These are phyloP conservation scores for Sardina pilchardus DNA, from an alignment of 2,113 vertebrate species.

Conservation along the genomic window DNA sequence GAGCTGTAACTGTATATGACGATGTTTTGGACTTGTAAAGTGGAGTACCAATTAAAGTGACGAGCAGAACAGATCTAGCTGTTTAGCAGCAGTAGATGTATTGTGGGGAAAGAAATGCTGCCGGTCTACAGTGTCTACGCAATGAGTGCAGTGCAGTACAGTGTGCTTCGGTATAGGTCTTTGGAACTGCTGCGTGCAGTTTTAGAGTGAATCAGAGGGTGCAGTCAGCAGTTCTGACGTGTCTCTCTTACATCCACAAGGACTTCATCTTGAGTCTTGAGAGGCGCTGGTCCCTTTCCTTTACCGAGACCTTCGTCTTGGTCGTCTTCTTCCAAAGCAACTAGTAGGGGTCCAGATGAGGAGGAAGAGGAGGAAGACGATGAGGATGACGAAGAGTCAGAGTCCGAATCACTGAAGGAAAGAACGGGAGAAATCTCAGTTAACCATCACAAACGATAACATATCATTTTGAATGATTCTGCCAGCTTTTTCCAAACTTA, in stretches of 20 bases:
- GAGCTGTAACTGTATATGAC: not conserved
- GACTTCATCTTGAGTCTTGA: conserved; percentile 9
- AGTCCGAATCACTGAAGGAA: not conserved
- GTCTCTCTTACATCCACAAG: not conserved
- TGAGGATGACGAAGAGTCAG: not conserved
- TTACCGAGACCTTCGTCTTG: not conserved
- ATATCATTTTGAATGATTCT: no score
- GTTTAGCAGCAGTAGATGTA: no score
- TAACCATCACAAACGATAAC: not conserved
- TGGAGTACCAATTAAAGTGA: not conserved
- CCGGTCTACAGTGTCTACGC: no score
- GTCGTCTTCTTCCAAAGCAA: not conserved
- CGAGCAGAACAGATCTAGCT: no score
- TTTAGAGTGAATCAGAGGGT: not conserved
- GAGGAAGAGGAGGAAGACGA: not conserved
- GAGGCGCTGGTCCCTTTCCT: not conserved
- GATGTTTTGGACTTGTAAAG: not conserved
- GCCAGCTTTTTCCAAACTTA: no score
- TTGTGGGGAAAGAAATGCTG: no score
- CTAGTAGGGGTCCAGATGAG: not conserved
- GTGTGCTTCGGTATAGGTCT: no score
- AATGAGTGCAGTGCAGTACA: no score
- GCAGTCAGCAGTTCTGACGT: not conserved
- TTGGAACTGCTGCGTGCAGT: no score
- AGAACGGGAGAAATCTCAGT: not conserved